Evolutionary conservation across 2,797 vertebrate species (phyloP), one percentile per base, ranked within the genome.

Genomic region (Danio kyathit): DNA sequence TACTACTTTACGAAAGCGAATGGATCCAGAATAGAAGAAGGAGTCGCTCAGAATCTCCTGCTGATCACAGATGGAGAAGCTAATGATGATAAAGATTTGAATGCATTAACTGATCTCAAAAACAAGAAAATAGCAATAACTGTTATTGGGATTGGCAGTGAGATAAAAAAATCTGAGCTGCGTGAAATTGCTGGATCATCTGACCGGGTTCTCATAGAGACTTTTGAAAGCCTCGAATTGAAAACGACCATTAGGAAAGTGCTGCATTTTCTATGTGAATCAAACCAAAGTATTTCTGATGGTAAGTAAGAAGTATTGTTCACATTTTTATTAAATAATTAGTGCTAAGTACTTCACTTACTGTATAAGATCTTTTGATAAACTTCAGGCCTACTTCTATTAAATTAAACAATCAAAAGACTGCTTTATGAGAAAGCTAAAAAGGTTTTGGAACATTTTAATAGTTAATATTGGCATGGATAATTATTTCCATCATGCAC

Each of bases 61-160:
- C 87, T 97, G 78, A 93, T 97, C 88, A 96, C 96, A 0, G 95
- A 96, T 1, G 94, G 95, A 0, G 73, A 89, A 0, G 93, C 96
- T 0, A 60, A 88, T 0, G 96, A 96, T 13, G 21, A 76, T 0
- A 94, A 96, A 40, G 83, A 85, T 11, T 67, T 86, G 0, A 14
- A 29, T 44, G 90, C 91, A 0, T 93, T 95, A 0, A 54, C 78
- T 0, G 40, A 14, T 10, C 90, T 97, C 41, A 89, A 87, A 79
- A 83, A 2, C 0, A 65, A 91, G 76, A 86, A 91, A 0, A 86
- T 96, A 1, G 82, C 91, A 29, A 79, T 97, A 66, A 96, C 94
- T 73, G 92, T 88, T 69, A 90, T 96, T 4, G 95, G 94, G 5
- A 82, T 96, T 0, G 95, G 94, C 3, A 1, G 87, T 0, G 56